These are phyloP conservation scores for Chrysolina americana DNA, from an alignment of 2,888 invertebrate genomes.

Conservation along the genomic window DNA sequence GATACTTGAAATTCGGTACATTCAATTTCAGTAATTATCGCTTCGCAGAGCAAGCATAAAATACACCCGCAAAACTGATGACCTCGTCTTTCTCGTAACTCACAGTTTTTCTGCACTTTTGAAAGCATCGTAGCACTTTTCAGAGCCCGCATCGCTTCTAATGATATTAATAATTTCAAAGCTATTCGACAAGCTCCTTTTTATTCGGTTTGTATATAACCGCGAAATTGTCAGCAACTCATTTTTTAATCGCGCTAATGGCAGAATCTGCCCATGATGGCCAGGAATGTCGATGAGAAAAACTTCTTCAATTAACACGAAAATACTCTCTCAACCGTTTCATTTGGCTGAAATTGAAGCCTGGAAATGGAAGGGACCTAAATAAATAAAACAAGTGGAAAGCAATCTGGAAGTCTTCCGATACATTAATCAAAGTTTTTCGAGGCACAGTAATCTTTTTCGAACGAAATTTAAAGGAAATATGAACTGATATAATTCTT, in stretches of 20 bases:
- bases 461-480: constrained; percentile 13
- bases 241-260: constrained; percentile 20
- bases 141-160: constrained; percentile 10
- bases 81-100: neutral
- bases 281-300: constrained; percentile 7
- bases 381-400: constrained; percentile 26
- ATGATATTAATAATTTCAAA: constrained; percentile 20
- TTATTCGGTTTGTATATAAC: neutral
- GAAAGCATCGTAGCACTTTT: neutral
- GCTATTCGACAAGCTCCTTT: constrained; percentile 2
- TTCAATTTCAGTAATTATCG: neutral
- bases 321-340: constrained; percentile 29
- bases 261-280: constrained; percentile 1
- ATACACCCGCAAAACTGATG: neutral
- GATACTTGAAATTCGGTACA: neutral
- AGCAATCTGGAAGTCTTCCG: constrained; percentile 27
- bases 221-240: constrained; percentile 6
- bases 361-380: constrained; percentile 23
- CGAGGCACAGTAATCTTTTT: neutral
- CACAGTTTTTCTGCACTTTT: neutral
- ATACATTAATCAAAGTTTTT: constrained; percentile 29
- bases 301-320: constrained; percentile 26
- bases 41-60: neutral
- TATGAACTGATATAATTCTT: constrained; percentile 22
- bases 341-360: constrained; percentile 26